Percentiles rank a stretch among this genome's conserved stretches.
phyloP scores from a whole-genome alignment of 2,797 vertebrate genomes.

The Echiichthys vipera region DNA sequence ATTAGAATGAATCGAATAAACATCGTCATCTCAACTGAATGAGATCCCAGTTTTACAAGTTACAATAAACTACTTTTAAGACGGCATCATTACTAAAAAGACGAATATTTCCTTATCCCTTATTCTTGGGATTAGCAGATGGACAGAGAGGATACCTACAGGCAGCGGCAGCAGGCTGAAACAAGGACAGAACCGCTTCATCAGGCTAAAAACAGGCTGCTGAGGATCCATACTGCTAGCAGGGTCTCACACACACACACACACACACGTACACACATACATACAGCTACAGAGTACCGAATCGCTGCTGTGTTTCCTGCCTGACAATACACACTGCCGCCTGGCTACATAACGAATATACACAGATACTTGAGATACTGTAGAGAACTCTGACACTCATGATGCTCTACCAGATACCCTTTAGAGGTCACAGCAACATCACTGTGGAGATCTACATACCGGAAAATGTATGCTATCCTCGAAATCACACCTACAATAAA shows the following conservation, averaged over 20 bases:
- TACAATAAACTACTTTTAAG: background rate
- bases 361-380: conserved; percentile 11
- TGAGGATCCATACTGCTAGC: conserved; percentile 79
- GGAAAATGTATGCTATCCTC: conserved; percentile 15
- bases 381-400: conserved; percentile 3
- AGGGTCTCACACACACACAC: conserved; percentile 37
- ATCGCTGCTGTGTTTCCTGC: conserved; percentile 10
- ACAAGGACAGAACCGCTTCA: conserved; percentile 92
- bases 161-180: conserved; percentile 83
- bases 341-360: conserved; percentile 32
- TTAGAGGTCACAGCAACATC: conserved; percentile 57
- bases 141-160: conserved; percentile 82
- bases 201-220: conserved; percentile 83
- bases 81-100: background rate
- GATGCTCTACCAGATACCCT: conserved; percentile 34
- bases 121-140: background rate
- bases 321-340: conserved; percentile 22
- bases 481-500: conserved; percentile 20
- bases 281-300: conserved; percentile 26
- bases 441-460: conserved; percentile 12
- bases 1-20: background rate
- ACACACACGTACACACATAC: conserved; percentile 38
- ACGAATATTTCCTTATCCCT: background rate
- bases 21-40: too few relatives aligned
- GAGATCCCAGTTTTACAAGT: background rate